phyloP scores from a whole-genome alignment of 2,113 vertebrate genomes.

The Rhipidura dahli region DNA sequence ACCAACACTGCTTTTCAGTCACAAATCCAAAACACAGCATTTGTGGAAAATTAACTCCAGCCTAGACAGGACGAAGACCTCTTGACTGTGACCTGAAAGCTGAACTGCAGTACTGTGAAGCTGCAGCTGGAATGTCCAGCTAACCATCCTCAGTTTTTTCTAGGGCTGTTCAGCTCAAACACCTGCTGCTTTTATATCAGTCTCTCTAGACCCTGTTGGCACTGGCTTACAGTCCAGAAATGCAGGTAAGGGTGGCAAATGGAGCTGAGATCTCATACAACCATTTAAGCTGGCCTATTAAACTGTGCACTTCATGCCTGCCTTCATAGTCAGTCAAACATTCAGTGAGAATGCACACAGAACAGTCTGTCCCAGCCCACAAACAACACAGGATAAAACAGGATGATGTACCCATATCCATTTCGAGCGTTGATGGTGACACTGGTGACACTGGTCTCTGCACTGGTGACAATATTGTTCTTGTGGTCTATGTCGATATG shows the following conservation, averaged over 20 bases:
- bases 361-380: not conserved
- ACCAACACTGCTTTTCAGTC: not conserved
- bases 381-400: not conserved
- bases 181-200: not conserved
- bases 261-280: not conserved
- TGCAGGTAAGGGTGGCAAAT: not conserved
- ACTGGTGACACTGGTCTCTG: not conserved
- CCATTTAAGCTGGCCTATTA: not conserved
- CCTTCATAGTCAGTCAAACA: not conserved
- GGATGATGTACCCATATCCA: accelerated
- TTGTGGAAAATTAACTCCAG: not conserved
- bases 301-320: not conserved
- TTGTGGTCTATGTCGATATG: not conserved
- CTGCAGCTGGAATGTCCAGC: not conserved
- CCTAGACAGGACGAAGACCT: not conserved
- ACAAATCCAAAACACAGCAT: not conserved
- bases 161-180: not conserved
- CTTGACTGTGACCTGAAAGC: not conserved
- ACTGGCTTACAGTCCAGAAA: not conserved
- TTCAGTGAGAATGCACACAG: accelerated
- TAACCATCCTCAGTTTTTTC: not conserved
- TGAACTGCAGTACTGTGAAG: not conserved
- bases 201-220: not conserved
- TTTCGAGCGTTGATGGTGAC: not conserved
- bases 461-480: not conserved